Evolutionary conservation across 2,113 vertebrate genomes (phyloP).

Genomic region (Ceuthmochares aereus): DNA sequence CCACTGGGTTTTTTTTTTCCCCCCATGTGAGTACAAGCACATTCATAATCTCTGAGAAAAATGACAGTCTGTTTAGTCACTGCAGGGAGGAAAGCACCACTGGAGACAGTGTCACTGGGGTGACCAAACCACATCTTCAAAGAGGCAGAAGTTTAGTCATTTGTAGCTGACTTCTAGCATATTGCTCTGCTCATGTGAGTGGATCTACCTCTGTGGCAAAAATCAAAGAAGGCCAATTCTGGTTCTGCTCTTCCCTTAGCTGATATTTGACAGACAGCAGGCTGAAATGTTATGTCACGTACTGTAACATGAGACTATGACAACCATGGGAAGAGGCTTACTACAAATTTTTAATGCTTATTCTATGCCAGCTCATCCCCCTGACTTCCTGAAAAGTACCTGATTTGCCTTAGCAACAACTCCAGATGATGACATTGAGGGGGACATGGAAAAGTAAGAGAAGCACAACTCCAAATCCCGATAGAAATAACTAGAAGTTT

Average conservation of each 20-base stretch:
- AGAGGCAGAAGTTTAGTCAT: slow-evolving; percentile 33
- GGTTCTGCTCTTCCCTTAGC: background rate
- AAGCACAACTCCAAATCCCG: background rate
- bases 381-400: background rate
- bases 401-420: background rate
- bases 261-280: background rate
- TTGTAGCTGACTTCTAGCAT: slow-evolving; percentile 23
- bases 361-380: background rate
- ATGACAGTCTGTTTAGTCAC: slow-evolving; percentile 26
- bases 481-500: background rate
- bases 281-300: background rate
- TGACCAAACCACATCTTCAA: slow-evolving; percentile 46
- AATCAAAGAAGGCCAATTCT: background rate
- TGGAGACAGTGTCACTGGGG: slow-evolving; percentile 19
- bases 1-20: background rate
- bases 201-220: slow-evolving; percentile 36
- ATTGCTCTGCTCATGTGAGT: background rate
- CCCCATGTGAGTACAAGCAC: slow-evolving; percentile 33
- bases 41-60: slow-evolving; percentile 57
- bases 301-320: background rate
- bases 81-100: slow-evolving; percentile 49
- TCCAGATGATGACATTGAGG: background rate
- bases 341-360: background rate
- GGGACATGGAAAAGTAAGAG: background rate
- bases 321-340: background rate